A percentile compares a stretch with the other conserved stretches of the same genome.
Conservation (phyloP, 2,113 vertebrate species). For the Alethe castanea region DNA sequence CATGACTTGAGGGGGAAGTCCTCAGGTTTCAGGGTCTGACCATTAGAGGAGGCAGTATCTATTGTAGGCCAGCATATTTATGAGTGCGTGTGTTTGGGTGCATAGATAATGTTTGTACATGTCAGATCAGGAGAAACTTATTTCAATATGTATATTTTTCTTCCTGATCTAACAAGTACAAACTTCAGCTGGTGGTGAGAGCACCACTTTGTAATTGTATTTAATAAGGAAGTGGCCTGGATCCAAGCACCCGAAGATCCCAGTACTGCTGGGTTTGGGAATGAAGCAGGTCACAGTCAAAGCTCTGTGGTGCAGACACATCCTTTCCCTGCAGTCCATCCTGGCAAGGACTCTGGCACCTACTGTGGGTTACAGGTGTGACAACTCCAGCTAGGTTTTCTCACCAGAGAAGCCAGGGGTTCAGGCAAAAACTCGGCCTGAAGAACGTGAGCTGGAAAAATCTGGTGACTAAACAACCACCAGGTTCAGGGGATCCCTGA, state of each 20-base stretch:
- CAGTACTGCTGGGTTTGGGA: background rate
- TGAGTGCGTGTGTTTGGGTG: background rate
- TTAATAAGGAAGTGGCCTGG: conserved; percentile 15
- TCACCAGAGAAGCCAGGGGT: background rate
- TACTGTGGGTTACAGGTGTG: background rate
- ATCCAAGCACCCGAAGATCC: background rate
- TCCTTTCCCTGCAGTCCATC: background rate
- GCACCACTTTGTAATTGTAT: conserved; percentile 2
- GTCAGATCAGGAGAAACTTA: conserved; percentile 7
- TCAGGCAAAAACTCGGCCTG: background rate
- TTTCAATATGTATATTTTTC: conserved; percentile 6
- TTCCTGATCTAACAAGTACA: conserved; percentile 41
- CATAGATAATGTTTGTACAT: background rate
- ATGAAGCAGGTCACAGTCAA: background rate
- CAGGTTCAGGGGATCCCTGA: background rate
- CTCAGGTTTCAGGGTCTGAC: background rate
- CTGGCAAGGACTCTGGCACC: background rate
- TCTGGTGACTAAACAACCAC: background rate
- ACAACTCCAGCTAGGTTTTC: background rate
- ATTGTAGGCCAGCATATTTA: background rate
- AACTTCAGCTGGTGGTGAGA: conserved; percentile 3
- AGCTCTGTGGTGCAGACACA: background rate
- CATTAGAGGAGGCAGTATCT: background rate
- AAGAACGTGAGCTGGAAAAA: background rate
- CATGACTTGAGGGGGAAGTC: background rate